Evolutionary conservation across 2,797 vertebrate species (phyloP), one percentile per base, ranked within the genome.

Genomic region (Geotrypetes seraphini): DNA sequence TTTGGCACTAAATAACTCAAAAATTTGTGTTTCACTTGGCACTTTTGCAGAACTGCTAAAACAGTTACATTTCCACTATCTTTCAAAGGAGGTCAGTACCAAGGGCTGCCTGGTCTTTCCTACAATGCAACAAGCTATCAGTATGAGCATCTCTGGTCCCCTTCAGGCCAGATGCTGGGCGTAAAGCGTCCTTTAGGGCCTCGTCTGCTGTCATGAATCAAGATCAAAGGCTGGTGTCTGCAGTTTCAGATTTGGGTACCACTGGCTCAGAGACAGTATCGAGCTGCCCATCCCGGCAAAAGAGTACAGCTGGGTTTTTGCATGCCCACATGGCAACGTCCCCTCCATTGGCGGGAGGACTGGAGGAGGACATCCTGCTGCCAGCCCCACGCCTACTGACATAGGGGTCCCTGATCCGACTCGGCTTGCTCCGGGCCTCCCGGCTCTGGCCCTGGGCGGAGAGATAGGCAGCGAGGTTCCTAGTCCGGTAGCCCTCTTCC

Each of bases 321-420:
- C 84, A 89, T 23, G 92, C 95, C 95, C 95, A 97, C 88, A 86
- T 72, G 10, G 85, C 82, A 52, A 87, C 31, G 22, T 92, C 92
- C 7, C 61, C 83, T 2, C 46, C 57, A 1, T 84, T 78, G 1
- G 73, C 74, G n/a, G n/a, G n/a, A 0, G 77, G 84, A 57, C 83
- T 90, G 14, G 87, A 87, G 17, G 79, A 82, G 6, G 86, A 78
- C 5, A 47, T 36, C 3, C 46, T 22, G 26, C 46, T 36, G 20
- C 25, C 69, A 64, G 36, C 4, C 51, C 56, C 28, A 76, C 78
- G 61, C 65, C 78, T 50, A 24, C 67, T 76, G 19, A 73, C 54
- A 5, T 84, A 83, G 28, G 75, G 21, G 46, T 78, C 66, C 32
- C 55, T 15, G 39, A 83, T 22, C 8, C 26, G 10, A 33, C 77